These are phyloP conservation scores for Cephalopachus bancanus DNA, from an alignment of 2,797 vertebrate genomes.

Conservation along the genomic window DNA sequence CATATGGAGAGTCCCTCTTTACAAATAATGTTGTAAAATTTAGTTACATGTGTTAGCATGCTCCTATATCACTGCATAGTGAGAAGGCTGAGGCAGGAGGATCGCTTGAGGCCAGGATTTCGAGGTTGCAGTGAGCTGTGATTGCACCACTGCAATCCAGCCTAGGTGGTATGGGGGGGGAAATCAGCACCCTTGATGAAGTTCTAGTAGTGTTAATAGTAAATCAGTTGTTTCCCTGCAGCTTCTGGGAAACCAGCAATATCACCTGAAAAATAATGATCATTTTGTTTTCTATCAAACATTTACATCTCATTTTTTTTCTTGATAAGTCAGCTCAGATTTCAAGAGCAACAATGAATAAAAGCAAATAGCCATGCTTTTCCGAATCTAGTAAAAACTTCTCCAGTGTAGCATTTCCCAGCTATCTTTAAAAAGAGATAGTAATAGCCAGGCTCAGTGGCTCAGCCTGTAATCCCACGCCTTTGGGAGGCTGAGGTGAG, in stretches of 20 bases:
- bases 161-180: no score
- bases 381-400: background rate
- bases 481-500: no score
- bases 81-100: no score
- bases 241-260: background rate
- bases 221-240: background rate
- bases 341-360: background rate
- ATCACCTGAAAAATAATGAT: background rate
- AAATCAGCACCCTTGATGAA: background rate
- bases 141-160: no score
- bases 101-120: no score
- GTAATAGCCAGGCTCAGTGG: background rate
- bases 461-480: no score
- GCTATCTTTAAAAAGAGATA: background rate
- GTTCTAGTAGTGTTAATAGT: background rate
- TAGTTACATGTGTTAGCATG: no score
- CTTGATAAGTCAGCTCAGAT: background rate
- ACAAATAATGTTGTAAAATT: no score
- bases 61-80: no score
- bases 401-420: background rate
- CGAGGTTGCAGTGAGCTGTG: no score
- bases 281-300: conserved; percentile 18
- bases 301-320: background rate
- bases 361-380: background rate
- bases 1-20: no score